Evolutionary conservation across 2,888 invertebrate genomes (phyloP), one percentile per base, ranked within the genome.

Genomic region (Punctoribates punctum): DNA sequence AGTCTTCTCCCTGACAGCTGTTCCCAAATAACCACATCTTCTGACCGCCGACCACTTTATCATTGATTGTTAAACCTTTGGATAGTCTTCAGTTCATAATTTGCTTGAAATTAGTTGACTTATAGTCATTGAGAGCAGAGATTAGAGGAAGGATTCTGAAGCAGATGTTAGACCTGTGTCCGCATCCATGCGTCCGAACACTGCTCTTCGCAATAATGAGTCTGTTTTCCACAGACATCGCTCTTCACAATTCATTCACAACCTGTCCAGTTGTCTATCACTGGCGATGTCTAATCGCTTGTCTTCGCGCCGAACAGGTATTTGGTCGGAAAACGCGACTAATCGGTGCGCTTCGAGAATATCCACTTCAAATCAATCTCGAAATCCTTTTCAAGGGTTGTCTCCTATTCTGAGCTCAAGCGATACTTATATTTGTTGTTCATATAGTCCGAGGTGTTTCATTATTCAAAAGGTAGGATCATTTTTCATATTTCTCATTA

Each of bases 391-490:
- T n/a, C 70, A 70, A 25, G 42, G 72, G 17, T 51, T 70, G 15
- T 48, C 72, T 51, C 73, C 54, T 51, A 74, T 65, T 20, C 83
- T 87, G 74, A 87, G 87, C 81, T 86, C 86, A 77, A 85, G 87
- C 82, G 86, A 86, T 76, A 87, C 87, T 57, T 89, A 88, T 83
- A 86, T 89, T 80, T 89, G 88, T 82, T 88, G 88, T 62, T 87
- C 88, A 73, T 87, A 87, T 82, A 87, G 87, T 81, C 88, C 88
- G 38, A 84, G 88, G 77, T 88, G 88, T 83, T 89, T 87, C 83
- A 87, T 88, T 81, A 88, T 88, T 75, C 88, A 88, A 81, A 88
- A 88, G 88, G 89, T 89, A 83, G 54, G n/a, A 0, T 8, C 4
- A 34, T 34, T 34, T n/a, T 73, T 42, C 17, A 5, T 13, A 42